Evolutionary conservation across 2,113 vertebrate genomes (phyloP).

Genomic region (Callorhinus ursinus): DNA sequence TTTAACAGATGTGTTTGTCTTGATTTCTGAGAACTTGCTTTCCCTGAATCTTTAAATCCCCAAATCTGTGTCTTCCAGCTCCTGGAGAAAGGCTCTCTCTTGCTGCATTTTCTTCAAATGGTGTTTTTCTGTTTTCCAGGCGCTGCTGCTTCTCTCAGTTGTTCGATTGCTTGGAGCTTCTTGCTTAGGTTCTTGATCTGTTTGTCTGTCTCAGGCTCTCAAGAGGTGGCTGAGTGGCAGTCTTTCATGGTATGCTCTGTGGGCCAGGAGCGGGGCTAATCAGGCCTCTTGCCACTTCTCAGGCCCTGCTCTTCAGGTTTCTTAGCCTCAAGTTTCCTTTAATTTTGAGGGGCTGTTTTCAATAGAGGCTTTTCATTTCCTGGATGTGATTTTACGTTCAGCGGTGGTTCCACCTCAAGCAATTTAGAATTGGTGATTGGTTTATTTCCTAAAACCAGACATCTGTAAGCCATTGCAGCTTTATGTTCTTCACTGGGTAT

Average conservation of each 20-base stretch:
- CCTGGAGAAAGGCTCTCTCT: constrained; percentile 90
- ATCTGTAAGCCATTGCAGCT: constrained; percentile 87
- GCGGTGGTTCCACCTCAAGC: constrained; percentile 91
- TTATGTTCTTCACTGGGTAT: constrained; percentile 82
- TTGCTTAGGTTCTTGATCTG: constrained; percentile 95
- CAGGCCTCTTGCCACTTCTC: constrained; percentile 77
- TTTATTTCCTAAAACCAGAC: constrained; percentile 90
- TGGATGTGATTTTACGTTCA: constrained; percentile 86
- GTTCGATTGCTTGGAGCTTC: constrained; percentile 94
- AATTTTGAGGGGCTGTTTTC: constrained; percentile 91
- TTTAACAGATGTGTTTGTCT: neutral
- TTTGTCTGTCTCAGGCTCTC: constrained; percentile 91
- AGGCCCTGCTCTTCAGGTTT: constrained; percentile 91
- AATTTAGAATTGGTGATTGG: constrained; percentile 85
- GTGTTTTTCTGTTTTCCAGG: constrained; percentile 93
- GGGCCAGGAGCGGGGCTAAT: constrained; percentile 26
- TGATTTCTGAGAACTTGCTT: neutral
- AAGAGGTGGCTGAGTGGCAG: constrained; percentile 72
- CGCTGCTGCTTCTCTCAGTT: constrained; percentile 91
- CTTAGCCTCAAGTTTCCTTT: constrained; percentile 91
- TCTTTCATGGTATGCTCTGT: neutral
- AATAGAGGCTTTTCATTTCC: constrained; percentile 86
- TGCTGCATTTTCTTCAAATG: constrained; percentile 92
- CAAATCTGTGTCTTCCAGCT: constrained; percentile 89
- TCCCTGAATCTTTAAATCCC: constrained; percentile 75